Evolutionary conservation across 2,113 vertebrate species (phyloP), one percentile per base, ranked within the genome.

Genomic region (Mastomys coucha): DNA sequence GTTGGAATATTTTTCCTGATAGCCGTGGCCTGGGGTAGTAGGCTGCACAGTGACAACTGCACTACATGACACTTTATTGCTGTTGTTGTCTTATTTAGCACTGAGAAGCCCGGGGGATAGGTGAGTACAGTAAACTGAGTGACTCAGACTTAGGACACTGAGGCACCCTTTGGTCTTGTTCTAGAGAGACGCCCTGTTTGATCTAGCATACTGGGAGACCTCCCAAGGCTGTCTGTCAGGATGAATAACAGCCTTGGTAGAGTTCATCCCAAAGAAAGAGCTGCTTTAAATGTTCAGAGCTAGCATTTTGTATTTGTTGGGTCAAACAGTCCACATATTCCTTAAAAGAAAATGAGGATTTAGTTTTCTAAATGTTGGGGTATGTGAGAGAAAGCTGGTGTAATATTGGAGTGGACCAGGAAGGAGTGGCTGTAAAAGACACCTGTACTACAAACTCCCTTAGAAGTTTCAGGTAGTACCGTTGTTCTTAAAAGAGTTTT

Each of bases 61-160:
- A 97, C 93, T 91, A 91, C 96, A 72, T 2, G 84, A 96, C 96
- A 97, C 95, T 98, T 97, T 97, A 91, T 58, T 70, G 33, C n/a
- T 88, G 70, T 63, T 45, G 85, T 92, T n/a, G 53, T 85, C 69
- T 42, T 95, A 11, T 81, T 96, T 94, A 95, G 88, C 89, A 91
- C 91, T 91, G 84, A 97, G 93, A 94, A 96, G 73, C 96, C 89
- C 39, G 9, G 87, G 45, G 26, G 39, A 31, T 33, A 31, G 31
- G 91, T 88, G 72, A 86, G 84, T 36, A 22, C 39, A 94, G 73
- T 5, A 45, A 45, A 45, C 45, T 45, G 45, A 45, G 45, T 45
- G 45, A 45, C 45, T 58, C 49, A 94, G 80, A 86, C 77, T 91
- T 58, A 31, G 75, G 73, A 69, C 70, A 14, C 5, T 60, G 51